These are phyloP conservation scores for Formica aserva DNA, from an alignment of 2,888 invertebrate species.

Conservation along the genomic window DNA sequence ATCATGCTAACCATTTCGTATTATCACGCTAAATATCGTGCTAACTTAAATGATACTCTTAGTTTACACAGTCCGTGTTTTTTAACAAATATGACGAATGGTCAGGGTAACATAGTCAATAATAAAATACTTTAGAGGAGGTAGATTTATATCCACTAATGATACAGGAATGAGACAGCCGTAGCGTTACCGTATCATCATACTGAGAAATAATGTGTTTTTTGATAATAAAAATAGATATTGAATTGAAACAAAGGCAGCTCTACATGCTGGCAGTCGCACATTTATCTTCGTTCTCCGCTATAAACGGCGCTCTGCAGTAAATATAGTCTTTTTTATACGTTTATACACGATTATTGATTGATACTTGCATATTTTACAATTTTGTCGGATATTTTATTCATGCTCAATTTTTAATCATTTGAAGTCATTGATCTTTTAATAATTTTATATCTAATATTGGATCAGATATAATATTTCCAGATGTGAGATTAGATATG, in stretches of 20 bases:
- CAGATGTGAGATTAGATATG: background rate
- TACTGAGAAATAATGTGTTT: constrained; percentile 25
- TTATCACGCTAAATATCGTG: background rate
- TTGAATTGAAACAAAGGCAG: constrained; percentile 24
- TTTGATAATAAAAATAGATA: constrained; percentile 32
- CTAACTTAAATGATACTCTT: background rate
- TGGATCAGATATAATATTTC: background rate
- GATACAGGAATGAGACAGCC: background rate
- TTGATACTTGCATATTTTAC: background rate
- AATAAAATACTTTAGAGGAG: background rate
- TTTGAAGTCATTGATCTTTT: background rate
- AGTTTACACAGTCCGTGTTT: background rate
- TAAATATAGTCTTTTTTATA: background rate
- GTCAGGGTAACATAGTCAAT: background rate
- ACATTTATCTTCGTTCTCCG: constrained; percentile 5
- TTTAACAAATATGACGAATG: background rate
- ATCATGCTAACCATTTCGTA: background rate
- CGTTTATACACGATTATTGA: background rate
- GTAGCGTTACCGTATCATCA: constrained; percentile 1
- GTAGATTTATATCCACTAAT: constrained; percentile 5
- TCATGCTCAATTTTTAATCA: background rate
- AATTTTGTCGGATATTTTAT: background rate
- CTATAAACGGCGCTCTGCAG: background rate
- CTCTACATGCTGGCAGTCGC: background rate
- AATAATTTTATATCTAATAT: background rate